Base-by-base conservation (phyloP, 2,113 vertebrate genomes). In the Lota lota region DNA sequence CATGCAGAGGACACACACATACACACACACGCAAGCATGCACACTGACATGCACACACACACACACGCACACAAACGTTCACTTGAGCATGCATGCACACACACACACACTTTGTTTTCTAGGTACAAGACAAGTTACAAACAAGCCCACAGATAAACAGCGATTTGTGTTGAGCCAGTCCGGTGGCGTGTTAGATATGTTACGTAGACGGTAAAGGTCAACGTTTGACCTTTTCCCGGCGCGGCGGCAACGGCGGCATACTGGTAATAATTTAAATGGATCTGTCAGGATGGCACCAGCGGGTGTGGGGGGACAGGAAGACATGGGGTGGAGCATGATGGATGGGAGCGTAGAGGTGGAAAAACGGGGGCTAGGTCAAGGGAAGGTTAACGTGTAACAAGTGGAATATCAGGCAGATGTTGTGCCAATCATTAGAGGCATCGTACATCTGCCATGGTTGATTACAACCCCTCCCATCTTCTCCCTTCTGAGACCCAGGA, bases 201-300 rank as follows among this genome's bases (percentile, higher is more conserved):
- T 74, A 76, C 72, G 78, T 82, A 67, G 67, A 82, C 85, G 57
- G 68, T 84, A 87, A 89, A 92, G 87, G 86, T 89, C 87, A 79
- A 19, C 16, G 22, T 67, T 61, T 88, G 84, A 85, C 84, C 89
- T 90, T 87, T 79, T 79, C 72, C 57, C 2, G 28, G 2, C 28
- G 28, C 7, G 28, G 2, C 24, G 24, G 24, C 24, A 5, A 28
- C 5, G 24, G 24, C 24, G 24, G 3, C 28, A 33, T 33, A 62
- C 63, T 20, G 58, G 67, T 74, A 61, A 57, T 71, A 58, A 64
- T 72, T 77, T 77, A 83, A 83, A 87, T 82, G 74, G 77, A 88
- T 85, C 79, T 75, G 76, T 76, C 77, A 82, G 65, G 24, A 67
- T 68, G 24, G 59, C 51, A 11, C n/a, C 51, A 58, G 33, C 16